Base-by-base conservation (phyloP, 2,888 invertebrate species). In the Mythimna ferrago region DNA sequence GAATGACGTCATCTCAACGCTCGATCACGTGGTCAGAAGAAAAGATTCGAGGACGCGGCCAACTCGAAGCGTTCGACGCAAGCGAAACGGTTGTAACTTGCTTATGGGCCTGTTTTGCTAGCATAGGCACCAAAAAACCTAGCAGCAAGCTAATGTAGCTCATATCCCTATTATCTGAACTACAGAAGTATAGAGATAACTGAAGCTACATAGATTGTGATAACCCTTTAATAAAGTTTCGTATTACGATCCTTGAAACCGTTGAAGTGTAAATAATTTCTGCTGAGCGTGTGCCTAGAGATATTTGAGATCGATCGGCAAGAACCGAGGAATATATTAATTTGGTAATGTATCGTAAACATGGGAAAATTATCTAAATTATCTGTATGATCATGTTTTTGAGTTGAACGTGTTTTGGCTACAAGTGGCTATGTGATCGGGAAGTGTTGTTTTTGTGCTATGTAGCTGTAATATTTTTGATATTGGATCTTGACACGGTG, bases 221-320 rank as follows among this genome's bases (percentile, higher is more conserved):
- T 85, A 78, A 74, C 77, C 73, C 72, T 62, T 67, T 77, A 75
- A 76, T 78, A 80, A 82, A 84, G 73, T 85, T 76, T 86, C 86
- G 53, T 78, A 78, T 86, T 85, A 81, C 85, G 81, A 86, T 78
- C 86, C 78, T 71, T 80, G 85, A 86, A 86, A 65, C 85, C 85
- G 66, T 71, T 81, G 68, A 80, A 85, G 78, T 86, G 83, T 76
- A 71, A 67, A 77, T 81, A 84, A 84, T 80, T 81, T 82, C 64
- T 64, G 69, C 68, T 67, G 44, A 72, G 56, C 70, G 76, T 71
- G 62, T 56, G 80, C 81, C 76, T 70, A 63, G 70, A 83, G 83
- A 81, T 83, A 81, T 73, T 82, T 4, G 67, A 62, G 81, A 80
- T 81, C 81, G 80, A 83, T 83, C 62, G 64, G 53, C 51, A 35